A percentile compares a stretch with the other conserved stretches of the same genome.
These are phyloP conservation scores for Aleiodes testaceus DNA, from an alignment of 2,888 invertebrate genomes.

Conservation along the genomic window DNA sequence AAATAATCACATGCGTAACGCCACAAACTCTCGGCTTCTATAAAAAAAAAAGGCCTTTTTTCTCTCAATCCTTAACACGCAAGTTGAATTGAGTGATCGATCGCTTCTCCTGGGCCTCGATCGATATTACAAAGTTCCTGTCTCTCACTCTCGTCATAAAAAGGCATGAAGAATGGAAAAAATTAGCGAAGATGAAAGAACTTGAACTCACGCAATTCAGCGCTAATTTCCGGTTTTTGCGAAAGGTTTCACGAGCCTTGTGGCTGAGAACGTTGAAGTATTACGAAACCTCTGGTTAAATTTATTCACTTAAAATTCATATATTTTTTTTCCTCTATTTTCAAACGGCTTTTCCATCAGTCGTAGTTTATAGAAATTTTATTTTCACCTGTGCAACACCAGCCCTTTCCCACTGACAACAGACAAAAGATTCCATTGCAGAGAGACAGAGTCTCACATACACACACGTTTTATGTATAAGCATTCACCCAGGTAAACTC, in stretches of 20 bases:
- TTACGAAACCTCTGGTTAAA: neutral
- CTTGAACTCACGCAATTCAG: constrained; percentile 25
- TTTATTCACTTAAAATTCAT: too few species aligned
- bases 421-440: constrained; percentile 37
- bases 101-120: neutral
- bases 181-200: neutral
- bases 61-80: constrained; percentile 14
- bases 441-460: too few species aligned
- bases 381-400: constrained; percentile 9
- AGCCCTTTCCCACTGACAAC: neutral
- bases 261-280: neutral
- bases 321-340: neutral
- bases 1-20: constrained; percentile 21
- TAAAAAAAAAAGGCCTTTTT: neutral
- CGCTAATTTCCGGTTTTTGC: constrained; percentile 17
- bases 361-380: neutral
- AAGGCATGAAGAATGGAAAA: neutral
- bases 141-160: neutral
- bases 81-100: constrained; percentile 19
- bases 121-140: constrained; percentile 4
- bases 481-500: constrained; percentile 14
- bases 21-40: constrained; percentile 4
- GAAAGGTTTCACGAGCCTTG: neutral
- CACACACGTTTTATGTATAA: neutral
- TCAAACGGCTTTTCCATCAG: neutral